A percentile compares a stretch with the other conserved stretches of the same genome.
Conservation (phyloP, 1,140 invertebrate species). For the Leptestheria dahalacensis region DNA sequence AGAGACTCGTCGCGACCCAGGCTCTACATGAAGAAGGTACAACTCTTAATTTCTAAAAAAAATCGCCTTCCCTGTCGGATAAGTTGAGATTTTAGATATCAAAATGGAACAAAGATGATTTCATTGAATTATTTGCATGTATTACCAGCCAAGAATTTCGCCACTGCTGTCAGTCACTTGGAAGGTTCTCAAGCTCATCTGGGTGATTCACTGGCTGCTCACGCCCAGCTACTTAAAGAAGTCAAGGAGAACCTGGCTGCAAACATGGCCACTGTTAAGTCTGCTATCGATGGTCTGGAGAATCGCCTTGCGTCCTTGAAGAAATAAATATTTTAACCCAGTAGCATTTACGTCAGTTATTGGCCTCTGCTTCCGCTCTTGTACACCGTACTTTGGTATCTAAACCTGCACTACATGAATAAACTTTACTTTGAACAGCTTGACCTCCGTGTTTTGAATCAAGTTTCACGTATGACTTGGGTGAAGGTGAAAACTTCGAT, state of each 20-base stretch:
- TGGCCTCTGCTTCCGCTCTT: background rate
- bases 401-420: no score
- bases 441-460: no score
- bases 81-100: no score
- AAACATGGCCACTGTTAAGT: background rate
- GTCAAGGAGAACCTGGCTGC: background rate
- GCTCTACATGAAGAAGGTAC: background rate
- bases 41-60: background rate
- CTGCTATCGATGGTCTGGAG: background rate
- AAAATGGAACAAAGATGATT: no score
- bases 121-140: no score
- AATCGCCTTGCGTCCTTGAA: background rate
- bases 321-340: no score
- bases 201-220: background rate
- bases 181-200: background rate
- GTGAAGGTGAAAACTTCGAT: no score
- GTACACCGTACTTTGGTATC: no score
- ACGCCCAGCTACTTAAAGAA: background rate
- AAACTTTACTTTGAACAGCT: no score
- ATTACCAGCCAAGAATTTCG: background rate
- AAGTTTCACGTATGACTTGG: no score
- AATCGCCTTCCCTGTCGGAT: no score
- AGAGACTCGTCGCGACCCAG: background rate
- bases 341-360: no score
- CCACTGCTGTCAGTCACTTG: background rate